Base-by-base conservation (phyloP, 1,140 invertebrate genomes). In the Diorhabda carinulata region DNA sequence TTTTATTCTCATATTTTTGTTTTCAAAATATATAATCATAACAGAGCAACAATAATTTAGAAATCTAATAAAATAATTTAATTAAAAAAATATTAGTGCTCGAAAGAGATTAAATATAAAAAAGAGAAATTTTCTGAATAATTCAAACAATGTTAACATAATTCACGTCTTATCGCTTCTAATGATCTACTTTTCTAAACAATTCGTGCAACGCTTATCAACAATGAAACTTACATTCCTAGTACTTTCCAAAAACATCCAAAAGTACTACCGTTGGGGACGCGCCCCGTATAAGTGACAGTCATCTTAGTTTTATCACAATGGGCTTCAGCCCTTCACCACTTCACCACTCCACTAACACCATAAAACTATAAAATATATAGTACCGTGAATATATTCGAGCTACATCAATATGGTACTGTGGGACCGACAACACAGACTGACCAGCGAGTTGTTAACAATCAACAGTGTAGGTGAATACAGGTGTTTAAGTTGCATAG, bases 231-330 rank as follows among this genome's bases (percentile, higher is more conserved):
- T 76, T 73, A 78, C 76, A 78, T 73, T 73, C 75, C 75, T 52
- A 78, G 60, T 60, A 78, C 76, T 72, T 75, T 78, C 76, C 92
- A 94, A 84, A 95, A 95, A 83, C 92, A 93, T 78, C 92, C 92
- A 80, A 94, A 95, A 83, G 89, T 92, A 84, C 92, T 94, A 78
- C 92, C 92, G 81, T 94, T 94, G 69, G 92, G 92, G 77, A 94
- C 92, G 84, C 93, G 90, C 78, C 91, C 90, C 73, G 91, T 91
- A 84, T 94, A 95, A 47, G 92, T 92, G 74, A 95, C 88, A 74
- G 92, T 94, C 92, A 94, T 95, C 10, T 60, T 45, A 45, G 5
- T 40, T 5, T 60, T 59, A 60, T 67, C 65, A 67, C 65, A 60
- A 56, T 44, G 43, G 65, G 65, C 57, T 56, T 61, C 25, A 45